Conservation (phyloP, 1,140 invertebrate species). For the Oncopodura yosiiana region DNA sequence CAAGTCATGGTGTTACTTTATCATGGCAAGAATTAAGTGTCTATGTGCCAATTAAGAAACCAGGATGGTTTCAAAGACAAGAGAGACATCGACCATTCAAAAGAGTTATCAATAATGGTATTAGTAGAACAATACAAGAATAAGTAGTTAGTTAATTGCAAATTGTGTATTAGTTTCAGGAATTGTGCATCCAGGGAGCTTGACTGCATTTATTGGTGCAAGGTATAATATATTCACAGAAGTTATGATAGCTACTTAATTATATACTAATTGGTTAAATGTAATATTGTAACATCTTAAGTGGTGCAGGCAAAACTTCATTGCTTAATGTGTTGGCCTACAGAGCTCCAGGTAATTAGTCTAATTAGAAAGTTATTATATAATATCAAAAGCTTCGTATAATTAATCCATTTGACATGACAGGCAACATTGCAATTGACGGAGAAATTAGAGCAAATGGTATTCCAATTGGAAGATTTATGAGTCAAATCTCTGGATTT, state of each 20-base stretch:
- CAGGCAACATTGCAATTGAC: slow-evolving; percentile 39
- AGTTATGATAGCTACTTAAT: not conserved
- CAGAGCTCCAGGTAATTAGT: slow-evolving; percentile 37
- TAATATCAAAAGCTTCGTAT: not conserved
- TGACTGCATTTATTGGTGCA: slow-evolving; percentile 42
- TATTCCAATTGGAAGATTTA: slow-evolving; percentile 37
- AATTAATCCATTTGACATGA: too few species aligned
- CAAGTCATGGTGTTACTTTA: slow-evolving; percentile 20
- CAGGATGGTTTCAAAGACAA: slow-evolving; percentile 36
- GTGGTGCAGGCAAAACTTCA: slow-evolving; percentile 46
- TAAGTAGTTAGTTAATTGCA: not conserved
- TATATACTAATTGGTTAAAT: slow-evolving; percentile 4
- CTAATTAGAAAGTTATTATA: not conserved
- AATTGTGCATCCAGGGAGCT: slow-evolving; percentile 40
- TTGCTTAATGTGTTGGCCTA: slow-evolving; percentile 53
- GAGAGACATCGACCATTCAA: slow-evolving; percentile 43
- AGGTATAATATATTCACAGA: slow-evolving; percentile 35
- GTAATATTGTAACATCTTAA: not conserved
- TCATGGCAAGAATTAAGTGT: slow-evolving; percentile 51
- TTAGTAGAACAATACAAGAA: slow-evolving; percentile 12
- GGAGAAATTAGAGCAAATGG: slow-evolving; percentile 44
- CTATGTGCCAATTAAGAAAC: slow-evolving; percentile 47
- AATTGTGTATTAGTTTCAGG: slow-evolving; percentile 42
- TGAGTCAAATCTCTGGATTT: slow-evolving; percentile 46
- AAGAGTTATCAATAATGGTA: slow-evolving; percentile 59